Percentiles rank a stretch among this genome's conserved stretches.
These are phyloP conservation scores for Bombylius major DNA, from an alignment of 2,888 invertebrate genomes.

Conservation along the genomic window DNA sequence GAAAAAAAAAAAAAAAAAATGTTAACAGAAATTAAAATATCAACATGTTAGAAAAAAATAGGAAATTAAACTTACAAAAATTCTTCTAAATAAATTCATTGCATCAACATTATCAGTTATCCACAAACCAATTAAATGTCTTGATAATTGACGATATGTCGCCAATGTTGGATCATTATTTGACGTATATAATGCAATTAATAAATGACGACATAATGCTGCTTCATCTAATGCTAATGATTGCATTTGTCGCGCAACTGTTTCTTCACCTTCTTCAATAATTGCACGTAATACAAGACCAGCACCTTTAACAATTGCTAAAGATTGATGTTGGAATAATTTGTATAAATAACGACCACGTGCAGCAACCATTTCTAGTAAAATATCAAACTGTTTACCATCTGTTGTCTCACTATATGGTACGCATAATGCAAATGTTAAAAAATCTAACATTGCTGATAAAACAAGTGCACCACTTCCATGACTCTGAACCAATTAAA, in stretches of 20 bases:
- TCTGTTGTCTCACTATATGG: conserved; percentile 99
- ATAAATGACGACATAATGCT: conserved; percentile 82
- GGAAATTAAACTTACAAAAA: conserved; percentile 63
- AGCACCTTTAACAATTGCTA: conserved; percentile 97
- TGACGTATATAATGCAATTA: conserved; percentile 78
- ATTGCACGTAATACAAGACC: conserved; percentile 94
- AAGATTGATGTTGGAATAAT: conserved; percentile 75
- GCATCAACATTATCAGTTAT: conserved; percentile 88
- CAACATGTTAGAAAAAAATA: neutral
- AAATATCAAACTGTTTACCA: conserved; percentile 85
- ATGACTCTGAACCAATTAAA: conserved; percentile 47
- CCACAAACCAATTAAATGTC: conserved; percentile 93
- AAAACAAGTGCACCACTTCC: conserved; percentile 93
- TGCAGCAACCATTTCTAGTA: conserved; percentile 87
- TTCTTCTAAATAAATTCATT: conserved; percentile 69
- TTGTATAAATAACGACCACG: conserved; percentile 84
- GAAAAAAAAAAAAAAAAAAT: conserved; percentile 3
- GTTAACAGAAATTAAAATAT: neutral
- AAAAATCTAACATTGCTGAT: conserved; percentile 94
- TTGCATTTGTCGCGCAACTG: conserved; percentile 89
- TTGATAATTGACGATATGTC: conserved; percentile 81
- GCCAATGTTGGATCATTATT: conserved; percentile 67
- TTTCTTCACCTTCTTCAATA: conserved; percentile 92
- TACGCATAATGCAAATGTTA: conserved; percentile 95
- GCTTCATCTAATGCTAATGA: conserved; percentile 92